These are phyloP conservation scores for Altica lythri DNA, from an alignment of 2,888 invertebrate genomes.

Conservation along the genomic window DNA sequence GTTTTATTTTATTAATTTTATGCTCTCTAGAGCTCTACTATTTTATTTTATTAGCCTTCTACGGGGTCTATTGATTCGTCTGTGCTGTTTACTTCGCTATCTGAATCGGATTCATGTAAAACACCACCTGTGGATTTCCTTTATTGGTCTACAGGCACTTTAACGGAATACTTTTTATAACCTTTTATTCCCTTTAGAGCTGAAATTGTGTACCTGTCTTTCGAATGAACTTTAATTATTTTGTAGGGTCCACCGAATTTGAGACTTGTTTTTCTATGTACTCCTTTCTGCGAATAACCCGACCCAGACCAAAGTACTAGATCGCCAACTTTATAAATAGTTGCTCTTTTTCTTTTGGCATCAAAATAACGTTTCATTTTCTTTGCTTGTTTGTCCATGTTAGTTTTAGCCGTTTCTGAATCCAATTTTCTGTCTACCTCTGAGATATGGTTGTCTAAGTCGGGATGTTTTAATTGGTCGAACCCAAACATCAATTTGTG, in stretches of 20 bases:
- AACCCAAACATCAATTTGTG: neutral
- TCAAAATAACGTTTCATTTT: neutral
- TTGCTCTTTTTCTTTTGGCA: neutral
- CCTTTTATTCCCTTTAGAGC: neutral
- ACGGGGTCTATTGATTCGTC: neutral
- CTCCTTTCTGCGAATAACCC: too few species aligned
- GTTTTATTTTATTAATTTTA: too few species aligned
- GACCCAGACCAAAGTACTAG: conserved; percentile 10
- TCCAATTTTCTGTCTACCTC: neutral
- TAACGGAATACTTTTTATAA: neutral
- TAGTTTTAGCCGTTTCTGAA: neutral
- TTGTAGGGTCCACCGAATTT: conserved; percentile 16
- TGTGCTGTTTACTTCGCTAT: conserved; percentile 2
- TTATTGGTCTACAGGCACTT: neutral
- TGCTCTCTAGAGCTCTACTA: too few species aligned
- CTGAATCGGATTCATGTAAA: neutral
- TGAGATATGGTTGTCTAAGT: neutral
- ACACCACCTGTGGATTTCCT: neutral
- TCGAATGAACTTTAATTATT: neutral
- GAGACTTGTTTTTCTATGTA: neutral
- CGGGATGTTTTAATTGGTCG: neutral
- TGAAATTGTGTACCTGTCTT: conserved; percentile 12
- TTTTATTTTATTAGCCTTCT: neutral
- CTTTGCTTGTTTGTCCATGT: neutral
- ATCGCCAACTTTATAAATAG: neutral